phyloP scores from a whole-genome alignment of 2,113 vertebrate species.

The Atlantisia rogersi region DNA sequence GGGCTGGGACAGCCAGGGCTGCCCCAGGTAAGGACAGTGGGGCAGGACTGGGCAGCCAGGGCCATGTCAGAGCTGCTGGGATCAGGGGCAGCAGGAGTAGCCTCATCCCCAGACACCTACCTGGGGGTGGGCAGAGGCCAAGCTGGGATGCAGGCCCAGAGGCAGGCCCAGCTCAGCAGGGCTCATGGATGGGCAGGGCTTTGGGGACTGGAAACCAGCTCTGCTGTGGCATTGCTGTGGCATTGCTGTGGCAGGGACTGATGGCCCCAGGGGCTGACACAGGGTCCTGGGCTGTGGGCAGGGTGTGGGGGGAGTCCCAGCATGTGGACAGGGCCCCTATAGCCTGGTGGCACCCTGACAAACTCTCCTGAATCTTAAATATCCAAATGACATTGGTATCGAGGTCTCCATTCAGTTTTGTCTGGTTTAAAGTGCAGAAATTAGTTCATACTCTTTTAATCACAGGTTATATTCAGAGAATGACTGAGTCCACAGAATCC shows the following conservation, averaged over 20 bases:
- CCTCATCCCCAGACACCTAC: background rate
- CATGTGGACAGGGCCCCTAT: background rate
- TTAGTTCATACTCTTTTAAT: background rate
- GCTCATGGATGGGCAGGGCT: background rate
- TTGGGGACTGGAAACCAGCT: background rate
- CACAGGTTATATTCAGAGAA: constrained; percentile 10
- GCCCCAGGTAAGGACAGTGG: background rate
- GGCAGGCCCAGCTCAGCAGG: background rate
- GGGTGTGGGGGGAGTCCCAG: rapidly evolving
- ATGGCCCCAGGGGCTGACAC: background rate
- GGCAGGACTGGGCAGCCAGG: background rate
- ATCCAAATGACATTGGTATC: background rate
- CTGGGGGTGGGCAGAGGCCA: background rate
- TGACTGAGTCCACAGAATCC: background rate
- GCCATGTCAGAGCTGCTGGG: background rate
- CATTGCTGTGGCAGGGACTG: background rate
- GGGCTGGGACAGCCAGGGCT: no score
- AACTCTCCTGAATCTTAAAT: background rate
- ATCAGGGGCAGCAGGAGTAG: background rate
- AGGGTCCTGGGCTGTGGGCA: background rate
- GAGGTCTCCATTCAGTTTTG: background rate
- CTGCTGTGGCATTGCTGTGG: no score
- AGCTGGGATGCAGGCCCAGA: no score
- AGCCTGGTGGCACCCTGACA: background rate
- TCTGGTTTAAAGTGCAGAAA: background rate